phyloP scores from a whole-genome alignment of 2,113 vertebrate genomes.

The Eublepharis macularius region DNA sequence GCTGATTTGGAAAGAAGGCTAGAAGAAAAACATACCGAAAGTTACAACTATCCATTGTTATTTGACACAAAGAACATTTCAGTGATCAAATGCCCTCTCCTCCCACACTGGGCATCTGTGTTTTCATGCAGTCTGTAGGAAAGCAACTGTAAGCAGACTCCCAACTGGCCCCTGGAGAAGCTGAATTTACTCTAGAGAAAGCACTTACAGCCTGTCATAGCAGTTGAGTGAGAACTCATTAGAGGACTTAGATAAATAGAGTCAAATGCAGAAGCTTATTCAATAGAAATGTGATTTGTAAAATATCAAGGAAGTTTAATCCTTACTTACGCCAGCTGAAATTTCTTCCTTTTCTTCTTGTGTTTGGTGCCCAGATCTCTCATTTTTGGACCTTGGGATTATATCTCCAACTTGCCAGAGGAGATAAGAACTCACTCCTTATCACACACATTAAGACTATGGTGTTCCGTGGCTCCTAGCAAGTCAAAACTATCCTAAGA shows the following conservation, averaged over 20 bases:
- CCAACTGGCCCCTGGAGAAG: conserved; percentile 42
- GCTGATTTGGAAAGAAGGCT: conserved; percentile 13
- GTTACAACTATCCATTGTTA: conserved; percentile 2
- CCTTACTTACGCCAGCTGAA: conserved; percentile 13
- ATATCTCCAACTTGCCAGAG: background rate
- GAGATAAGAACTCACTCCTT: background rate
- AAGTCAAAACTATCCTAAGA: too few species aligned
- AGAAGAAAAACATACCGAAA: background rate
- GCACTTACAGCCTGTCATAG: conserved; percentile 17
- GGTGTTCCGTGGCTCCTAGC: too few species aligned
- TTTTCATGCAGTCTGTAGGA: conserved; percentile 44
- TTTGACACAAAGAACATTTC: conserved; percentile 33
- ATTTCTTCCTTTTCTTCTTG: conserved; percentile 35
- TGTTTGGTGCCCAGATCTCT: conserved; percentile 4
- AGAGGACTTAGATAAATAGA: conserved; percentile 42
- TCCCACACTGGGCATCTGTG: conserved; percentile 12
- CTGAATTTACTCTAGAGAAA: conserved; percentile 43
- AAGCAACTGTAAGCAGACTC: conserved; percentile 33
- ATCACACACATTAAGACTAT: background rate
- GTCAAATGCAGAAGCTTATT: conserved; percentile 44
- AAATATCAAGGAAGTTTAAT: background rate
- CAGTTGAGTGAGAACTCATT: conserved; percentile 35
- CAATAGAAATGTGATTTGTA: conserved; percentile 31
- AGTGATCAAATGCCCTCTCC: background rate
- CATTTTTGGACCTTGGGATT: conserved; percentile 25